Evolutionary conservation across 1,140 invertebrate genomes (phyloP).

Genomic region (Bombus haemorrhoidalis): DNA sequence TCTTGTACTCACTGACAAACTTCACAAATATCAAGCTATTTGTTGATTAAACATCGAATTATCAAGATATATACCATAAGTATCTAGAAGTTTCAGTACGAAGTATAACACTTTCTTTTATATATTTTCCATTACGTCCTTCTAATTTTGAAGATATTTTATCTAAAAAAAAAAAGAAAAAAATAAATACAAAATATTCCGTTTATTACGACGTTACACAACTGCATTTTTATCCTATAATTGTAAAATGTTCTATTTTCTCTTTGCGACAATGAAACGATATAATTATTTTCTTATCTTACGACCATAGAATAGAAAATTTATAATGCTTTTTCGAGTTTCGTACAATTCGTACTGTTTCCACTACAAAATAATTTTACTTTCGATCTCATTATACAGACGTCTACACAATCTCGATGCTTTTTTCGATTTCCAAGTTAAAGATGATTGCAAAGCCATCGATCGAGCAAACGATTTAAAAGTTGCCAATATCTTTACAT

Average conservation of each 20-base stretch:
- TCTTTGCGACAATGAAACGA: neutral
- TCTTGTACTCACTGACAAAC: too few species aligned
- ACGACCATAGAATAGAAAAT: neutral
- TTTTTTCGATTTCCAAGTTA: too few species aligned
- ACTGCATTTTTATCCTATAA: neutral
- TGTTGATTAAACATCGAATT: neutral
- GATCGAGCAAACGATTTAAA: too few species aligned
- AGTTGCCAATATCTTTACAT: neutral
- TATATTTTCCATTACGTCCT: neutral
- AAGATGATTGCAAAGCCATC: too few species aligned
- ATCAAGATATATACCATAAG: neutral
- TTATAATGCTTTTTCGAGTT: neutral
- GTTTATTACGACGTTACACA: neutral
- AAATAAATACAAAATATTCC: neutral
- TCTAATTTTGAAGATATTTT: neutral
- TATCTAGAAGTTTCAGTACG: neutral
- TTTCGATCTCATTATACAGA: too few species aligned
- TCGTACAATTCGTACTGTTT: too few species aligned
- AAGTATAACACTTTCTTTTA: neutral
- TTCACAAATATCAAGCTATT: neutral
- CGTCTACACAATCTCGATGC: too few species aligned
- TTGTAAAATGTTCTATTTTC: neutral
- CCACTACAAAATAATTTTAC: too few species aligned
- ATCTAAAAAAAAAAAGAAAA: neutral
- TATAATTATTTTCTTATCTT: neutral